Evolutionary conservation across 2,113 vertebrate species (phyloP), one percentile per base, ranked within the genome.

Genomic region (Origma solitaria): DNA sequence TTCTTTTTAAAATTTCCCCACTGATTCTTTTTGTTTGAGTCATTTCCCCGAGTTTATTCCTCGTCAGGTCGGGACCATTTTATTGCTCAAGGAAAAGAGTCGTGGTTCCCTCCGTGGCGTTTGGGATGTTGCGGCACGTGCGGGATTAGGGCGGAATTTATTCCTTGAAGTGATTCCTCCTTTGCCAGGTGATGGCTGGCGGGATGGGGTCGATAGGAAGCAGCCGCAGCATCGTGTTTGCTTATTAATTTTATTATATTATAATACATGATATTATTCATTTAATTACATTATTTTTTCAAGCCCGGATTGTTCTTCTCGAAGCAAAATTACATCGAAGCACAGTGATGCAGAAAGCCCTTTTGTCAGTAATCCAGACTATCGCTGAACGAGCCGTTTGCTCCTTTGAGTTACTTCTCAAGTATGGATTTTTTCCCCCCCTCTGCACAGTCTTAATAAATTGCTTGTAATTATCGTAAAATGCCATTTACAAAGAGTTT

Each of bases 401-500:
- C 90, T 92, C 96, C 89, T 91, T 95, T 92, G 77, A 89, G 85
- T 97, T 80, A 89, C 38, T 90, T 90, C 79, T 88, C 78, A 65
- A 64, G 81, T 60, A 13, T 10, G 65, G 61, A 15, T 33, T 20
- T 53, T 45, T 62, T 30, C 7, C 0, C 20, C 44, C 44, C 15
- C 17, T 14, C 70, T 2, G 2, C 76, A 35, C n/a, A 66, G 42
- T 47, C 84, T 95, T 88, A 90, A 83, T 84, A 82, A 90, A 95
- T 93, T 82, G 78, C 94, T 95, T 95, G 94, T 97, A 97, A 97
- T 96, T 96, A 86, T 96, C 25, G 1, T 97, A 97, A 97, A 97
- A 97, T 98, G 79, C 92, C 93, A 90, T 98, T 97, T 96, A 95
- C 94, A 95, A 95, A 96, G 95, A 95, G 94, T 97, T 97, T 94